Percentiles rank a stretch among this genome's conserved stretches.
phyloP scores from a whole-genome alignment of 2,797 vertebrate species.

The Chelidonichthys spinosus region DNA sequence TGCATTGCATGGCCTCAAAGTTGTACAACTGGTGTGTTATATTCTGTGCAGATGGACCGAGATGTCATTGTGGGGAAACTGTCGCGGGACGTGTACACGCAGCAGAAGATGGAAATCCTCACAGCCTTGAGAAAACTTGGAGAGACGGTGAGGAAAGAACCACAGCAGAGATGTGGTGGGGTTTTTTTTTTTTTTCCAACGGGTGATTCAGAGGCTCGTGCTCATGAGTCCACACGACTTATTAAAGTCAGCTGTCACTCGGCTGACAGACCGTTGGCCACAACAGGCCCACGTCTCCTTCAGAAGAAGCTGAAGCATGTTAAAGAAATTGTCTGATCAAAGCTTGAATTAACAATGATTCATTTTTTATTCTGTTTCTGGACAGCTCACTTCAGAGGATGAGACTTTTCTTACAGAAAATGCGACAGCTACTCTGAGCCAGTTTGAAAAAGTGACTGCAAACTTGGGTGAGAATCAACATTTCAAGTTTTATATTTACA shows the following conservation, averaged over 20 bases:
- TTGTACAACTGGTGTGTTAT: conserved; percentile 40
- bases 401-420: conserved; percentile 92
- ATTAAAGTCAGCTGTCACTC: conserved; percentile 16
- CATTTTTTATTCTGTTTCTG: conserved; percentile 2
- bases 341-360: not conserved
- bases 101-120: conserved; percentile 97
- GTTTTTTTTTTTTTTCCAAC: not conserved
- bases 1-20: conserved; percentile 4
- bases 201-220: conserved; percentile 50
- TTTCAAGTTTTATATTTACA: not conserved
- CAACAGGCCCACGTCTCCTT: not conserved
- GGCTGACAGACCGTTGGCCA: conserved; percentile 4
- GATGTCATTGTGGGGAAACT: conserved; percentile 96
- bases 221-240: conserved; percentile 25
- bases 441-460: conserved; percentile 95
- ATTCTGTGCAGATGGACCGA: conserved; percentile 91
- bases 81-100: conserved; percentile 87
- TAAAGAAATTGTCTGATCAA: not conserved
- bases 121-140: conserved; percentile 95
- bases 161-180: not conserved
- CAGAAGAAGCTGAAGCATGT: conserved; percentile 4
- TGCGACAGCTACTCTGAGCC: conserved; percentile 91
- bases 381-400: conserved; percentile 91
- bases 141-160: conserved; percentile 88
- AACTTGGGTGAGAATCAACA: conserved; percentile 86